These are phyloP conservation scores for Cheilosia vulpina DNA, from an alignment of 2,888 invertebrate species.

Conservation along the genomic window DNA sequence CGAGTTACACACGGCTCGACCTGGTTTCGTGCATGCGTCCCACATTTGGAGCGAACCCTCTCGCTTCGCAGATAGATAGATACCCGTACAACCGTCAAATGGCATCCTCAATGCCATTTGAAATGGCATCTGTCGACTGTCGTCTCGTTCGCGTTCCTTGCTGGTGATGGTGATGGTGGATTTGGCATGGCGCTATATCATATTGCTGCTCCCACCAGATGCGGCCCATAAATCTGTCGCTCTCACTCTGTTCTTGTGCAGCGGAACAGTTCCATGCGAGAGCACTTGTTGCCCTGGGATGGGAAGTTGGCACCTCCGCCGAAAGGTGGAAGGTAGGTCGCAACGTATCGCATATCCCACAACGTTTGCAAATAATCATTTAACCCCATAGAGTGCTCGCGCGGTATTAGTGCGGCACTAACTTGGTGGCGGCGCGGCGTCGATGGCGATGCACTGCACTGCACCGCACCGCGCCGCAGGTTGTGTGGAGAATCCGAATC, in stretches of 20 bases:
- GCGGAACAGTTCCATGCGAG: slow-evolving; percentile 36
- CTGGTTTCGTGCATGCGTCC: slow-evolving; percentile 71
- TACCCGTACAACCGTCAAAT: slow-evolving; percentile 61
- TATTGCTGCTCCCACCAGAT: slow-evolving; percentile 46
- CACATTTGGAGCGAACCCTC: slow-evolving; percentile 65
- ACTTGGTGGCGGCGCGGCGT: slow-evolving; percentile 29
- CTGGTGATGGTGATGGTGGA: slow-evolving; percentile 5
- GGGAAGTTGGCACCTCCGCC: slow-evolving; percentile 67
- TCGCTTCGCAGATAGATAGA: slow-evolving; percentile 40
- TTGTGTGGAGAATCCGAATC: slow-evolving; percentile 64
- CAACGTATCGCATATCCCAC: slow-evolving; percentile 67
- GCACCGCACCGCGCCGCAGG: slow-evolving; percentile 34
- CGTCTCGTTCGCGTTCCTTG: not conserved
- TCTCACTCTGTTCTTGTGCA: slow-evolving; percentile 32
- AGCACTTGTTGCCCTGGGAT: slow-evolving; percentile 68
- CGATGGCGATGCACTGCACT: not conserved
- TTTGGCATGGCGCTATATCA: slow-evolving; percentile 69
- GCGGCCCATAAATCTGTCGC: slow-evolving; percentile 54
- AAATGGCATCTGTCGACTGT: slow-evolving; percentile 68
- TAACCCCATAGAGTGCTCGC: slow-evolving; percentile 46
- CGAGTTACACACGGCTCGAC: slow-evolving; percentile 68
- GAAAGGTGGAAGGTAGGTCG: slow-evolving; percentile 68
- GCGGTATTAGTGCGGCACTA: slow-evolving; percentile 64
- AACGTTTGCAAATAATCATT: slow-evolving; percentile 68
- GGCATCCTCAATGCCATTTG: slow-evolving; percentile 75